These are phyloP conservation scores for Catharus bicknelli DNA, from an alignment of 2,113 vertebrate genomes.

Conservation along the genomic window DNA sequence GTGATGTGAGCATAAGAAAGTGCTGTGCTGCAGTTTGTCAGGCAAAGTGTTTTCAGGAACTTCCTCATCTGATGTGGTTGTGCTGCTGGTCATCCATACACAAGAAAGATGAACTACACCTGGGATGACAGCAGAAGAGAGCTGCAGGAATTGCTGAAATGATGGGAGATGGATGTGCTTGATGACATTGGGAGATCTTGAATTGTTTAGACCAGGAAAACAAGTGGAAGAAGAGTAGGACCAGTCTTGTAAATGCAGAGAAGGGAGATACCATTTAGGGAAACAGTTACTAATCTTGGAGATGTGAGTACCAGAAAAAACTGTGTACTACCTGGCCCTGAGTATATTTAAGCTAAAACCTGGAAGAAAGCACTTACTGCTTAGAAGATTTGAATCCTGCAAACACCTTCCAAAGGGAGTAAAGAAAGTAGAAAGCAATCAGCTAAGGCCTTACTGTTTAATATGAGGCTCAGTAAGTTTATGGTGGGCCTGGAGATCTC, in stretches of 20 bases:
- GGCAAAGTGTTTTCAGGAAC: background rate
- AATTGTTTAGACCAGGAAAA: background rate
- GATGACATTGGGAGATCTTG: background rate
- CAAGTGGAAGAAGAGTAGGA: background rate
- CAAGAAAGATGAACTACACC: background rate
- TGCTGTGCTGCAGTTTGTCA: background rate
- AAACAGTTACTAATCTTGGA: background rate
- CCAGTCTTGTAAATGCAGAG: background rate
- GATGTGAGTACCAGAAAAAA: rapidly evolving
- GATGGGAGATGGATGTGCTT: background rate
- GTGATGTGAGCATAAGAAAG: background rate
- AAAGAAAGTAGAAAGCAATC: background rate
- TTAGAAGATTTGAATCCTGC: background rate
- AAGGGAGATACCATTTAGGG: background rate
- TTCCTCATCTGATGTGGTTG: background rate
- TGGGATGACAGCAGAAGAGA: background rate
- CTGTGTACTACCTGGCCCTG: background rate
- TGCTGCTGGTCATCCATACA: background rate
- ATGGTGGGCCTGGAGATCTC: background rate
- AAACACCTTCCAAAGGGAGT: background rate
- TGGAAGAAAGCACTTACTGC: background rate
- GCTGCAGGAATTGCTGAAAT: background rate
- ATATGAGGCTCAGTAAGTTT: background rate
- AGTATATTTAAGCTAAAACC: background rate
- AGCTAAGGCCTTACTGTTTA: background rate